Conservation (phyloP, 2,888 invertebrate genomes). For the Trissolcus brochymenae region DNA sequence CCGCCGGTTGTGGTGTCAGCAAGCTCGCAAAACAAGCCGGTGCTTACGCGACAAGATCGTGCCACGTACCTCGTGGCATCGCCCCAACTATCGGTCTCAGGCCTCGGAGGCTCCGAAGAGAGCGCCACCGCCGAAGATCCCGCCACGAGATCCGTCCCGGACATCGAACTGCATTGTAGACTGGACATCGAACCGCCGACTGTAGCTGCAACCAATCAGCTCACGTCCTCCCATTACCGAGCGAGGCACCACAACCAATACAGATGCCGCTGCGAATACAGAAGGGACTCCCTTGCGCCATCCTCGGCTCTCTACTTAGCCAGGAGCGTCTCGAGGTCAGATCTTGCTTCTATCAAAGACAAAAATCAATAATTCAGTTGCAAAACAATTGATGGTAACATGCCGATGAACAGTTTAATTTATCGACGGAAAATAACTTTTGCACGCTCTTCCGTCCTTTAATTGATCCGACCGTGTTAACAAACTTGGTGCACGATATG, state of each 20-base stretch:
- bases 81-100: constrained; percentile 82
- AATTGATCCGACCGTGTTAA: too few relatives aligned
- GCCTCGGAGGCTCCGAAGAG: constrained; percentile 87
- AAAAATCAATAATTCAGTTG: not conserved
- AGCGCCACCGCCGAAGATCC: constrained; percentile 83
- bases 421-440: constrained; percentile 33
- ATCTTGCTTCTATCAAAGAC: not conserved
- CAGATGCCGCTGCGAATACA: constrained; percentile 81
- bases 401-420: constrained; percentile 24
- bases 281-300: constrained; percentile 89
- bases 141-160: constrained; percentile 86
- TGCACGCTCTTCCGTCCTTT: too few relatives aligned
- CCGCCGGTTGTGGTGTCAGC: constrained; percentile 74
- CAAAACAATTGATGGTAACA: constrained; percentile 17
- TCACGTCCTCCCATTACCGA: constrained; percentile 60
- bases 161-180: constrained; percentile 88
- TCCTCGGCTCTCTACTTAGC: constrained; percentile 86
- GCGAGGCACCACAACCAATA: constrained; percentile 73
- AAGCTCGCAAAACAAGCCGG: constrained; percentile 81
- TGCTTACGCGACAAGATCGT: constrained; percentile 90
- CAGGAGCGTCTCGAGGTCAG: constrained; percentile 85
- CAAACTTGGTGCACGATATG: too few relatives aligned
- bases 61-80: constrained; percentile 86
- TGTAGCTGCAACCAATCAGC: constrained; percentile 55
- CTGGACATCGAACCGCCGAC: constrained; percentile 77